These are phyloP conservation scores for Papilio dardanus DNA, from an alignment of 1,140 invertebrate species.

Conservation along the genomic window DNA sequence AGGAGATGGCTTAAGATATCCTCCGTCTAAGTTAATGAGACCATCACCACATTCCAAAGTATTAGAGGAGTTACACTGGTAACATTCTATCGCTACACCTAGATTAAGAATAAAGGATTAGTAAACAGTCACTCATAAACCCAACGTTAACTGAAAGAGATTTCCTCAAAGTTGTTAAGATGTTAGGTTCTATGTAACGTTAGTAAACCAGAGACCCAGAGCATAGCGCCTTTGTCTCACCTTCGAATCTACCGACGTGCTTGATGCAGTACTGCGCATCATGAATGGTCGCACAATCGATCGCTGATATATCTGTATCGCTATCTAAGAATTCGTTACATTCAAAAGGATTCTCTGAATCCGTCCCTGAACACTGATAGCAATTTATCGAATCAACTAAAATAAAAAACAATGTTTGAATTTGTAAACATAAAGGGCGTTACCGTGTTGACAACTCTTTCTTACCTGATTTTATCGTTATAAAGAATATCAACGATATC, in stretches of 20 bases:
- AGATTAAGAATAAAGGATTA: constrained; percentile 42
- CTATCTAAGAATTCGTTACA: constrained; percentile 93
- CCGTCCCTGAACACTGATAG: constrained; percentile 94
- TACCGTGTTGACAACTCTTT: constrained; percentile 39
- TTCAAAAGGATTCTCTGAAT: constrained; percentile 90
- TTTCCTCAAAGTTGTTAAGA: no score
- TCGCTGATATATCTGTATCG: constrained; percentile 86
- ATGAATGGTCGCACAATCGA: constrained; percentile 90
- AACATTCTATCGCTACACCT: constrained; percentile 88
- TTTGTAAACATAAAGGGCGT: constrained; percentile 52
- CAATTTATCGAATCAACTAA: constrained; percentile 89
- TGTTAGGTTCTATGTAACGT: constrained; percentile 19
- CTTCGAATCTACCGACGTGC: constrained; percentile 96
- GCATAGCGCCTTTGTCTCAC: constrained; percentile 81
- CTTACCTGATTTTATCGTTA: constrained; percentile 43
- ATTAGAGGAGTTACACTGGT: constrained; percentile 90
- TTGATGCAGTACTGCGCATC: constrained; percentile 96
- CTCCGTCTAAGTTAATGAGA: constrained; percentile 85
- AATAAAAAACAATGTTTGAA: constrained; percentile 52
- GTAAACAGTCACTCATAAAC: no score
- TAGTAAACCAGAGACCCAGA: constrained; percentile 33
- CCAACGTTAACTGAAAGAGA: no score
- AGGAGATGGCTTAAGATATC: constrained; percentile 83
- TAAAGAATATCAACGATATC: not conserved
- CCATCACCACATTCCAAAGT: constrained; percentile 90